Conservation (phyloP, 2,797 vertebrate species). For the Darevskia mixta region DNA sequence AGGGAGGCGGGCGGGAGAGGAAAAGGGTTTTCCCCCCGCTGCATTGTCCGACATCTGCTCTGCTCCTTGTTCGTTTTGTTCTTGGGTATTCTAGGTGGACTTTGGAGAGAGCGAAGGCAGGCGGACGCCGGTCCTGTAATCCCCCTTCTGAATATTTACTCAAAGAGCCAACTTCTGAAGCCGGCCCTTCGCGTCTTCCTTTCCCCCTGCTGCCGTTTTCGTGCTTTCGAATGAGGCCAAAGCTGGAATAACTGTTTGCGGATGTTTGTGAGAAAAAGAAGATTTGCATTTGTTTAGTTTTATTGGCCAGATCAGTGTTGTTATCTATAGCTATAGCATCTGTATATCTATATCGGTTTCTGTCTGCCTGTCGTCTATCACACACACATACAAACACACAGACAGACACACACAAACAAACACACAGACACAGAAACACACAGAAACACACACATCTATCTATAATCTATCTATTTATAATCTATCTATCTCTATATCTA, state of each 20-base stretch:
- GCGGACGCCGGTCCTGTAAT: conserved; percentile 87
- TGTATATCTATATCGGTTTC: too few relatives aligned
- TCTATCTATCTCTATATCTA: too few relatives aligned
- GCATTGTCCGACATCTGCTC: conserved; percentile 91
- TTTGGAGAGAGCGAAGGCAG: conserved; percentile 87
- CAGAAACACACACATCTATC: too few relatives aligned
- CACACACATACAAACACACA: too few relatives aligned
- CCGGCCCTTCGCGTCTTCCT: conserved; percentile 83
- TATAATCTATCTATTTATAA: too few relatives aligned
- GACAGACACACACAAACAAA: too few relatives aligned
- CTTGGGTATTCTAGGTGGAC: conserved; percentile 85
- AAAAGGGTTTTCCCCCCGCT: conserved; percentile 75
- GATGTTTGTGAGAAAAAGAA: conserved; percentile 82
- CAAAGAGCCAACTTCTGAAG: conserved; percentile 83
- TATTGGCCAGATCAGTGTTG: conserved; percentile 84
- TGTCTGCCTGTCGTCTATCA: too few relatives aligned
- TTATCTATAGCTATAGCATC: too few relatives aligned
- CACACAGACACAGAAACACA: too few relatives aligned
- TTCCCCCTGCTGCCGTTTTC: conserved; percentile 82
- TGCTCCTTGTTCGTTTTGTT: conserved; percentile 90
- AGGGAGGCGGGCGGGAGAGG: conserved; percentile 90
- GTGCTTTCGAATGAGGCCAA: conserved; percentile 86
- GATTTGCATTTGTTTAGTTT: conserved; percentile 86
- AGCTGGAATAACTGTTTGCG: conserved; percentile 88
- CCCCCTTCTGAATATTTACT: conserved; percentile 92